Evolutionary conservation across 2,113 vertebrate genomes (phyloP).

Genomic region (Grantiella picta): DNA sequence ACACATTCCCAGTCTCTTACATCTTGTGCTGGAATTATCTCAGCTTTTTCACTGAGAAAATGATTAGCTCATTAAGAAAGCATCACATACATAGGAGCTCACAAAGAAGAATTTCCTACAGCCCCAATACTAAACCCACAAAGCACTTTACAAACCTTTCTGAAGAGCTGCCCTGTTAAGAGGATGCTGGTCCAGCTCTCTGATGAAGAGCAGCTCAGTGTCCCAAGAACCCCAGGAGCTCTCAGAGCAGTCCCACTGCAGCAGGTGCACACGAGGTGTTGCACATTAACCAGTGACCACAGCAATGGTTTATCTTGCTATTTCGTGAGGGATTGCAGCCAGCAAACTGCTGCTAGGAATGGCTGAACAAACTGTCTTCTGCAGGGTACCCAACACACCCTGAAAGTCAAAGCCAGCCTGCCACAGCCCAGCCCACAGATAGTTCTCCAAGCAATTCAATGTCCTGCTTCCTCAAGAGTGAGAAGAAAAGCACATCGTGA

Average conservation of each 20-base stretch:
- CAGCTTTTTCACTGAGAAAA: not conserved
- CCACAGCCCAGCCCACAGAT: not conserved
- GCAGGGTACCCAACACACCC: not conserved
- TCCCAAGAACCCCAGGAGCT: not conserved
- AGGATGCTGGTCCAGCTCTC: not conserved
- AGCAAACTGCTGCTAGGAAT: not conserved
- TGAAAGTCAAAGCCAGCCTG: not conserved
- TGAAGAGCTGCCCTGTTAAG: not conserved
- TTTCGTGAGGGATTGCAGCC: not conserved
- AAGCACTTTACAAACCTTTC: not conserved
- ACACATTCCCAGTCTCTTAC: not conserved
- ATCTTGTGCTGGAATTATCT: not conserved
- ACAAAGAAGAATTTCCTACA: not conserved
- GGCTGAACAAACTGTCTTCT: not conserved
- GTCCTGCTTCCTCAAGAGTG: rapidly evolving
- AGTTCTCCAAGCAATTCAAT: not conserved
- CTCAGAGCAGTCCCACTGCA: not conserved
- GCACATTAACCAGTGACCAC: not conserved
- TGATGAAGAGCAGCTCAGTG: not conserved
- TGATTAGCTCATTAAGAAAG: not conserved
- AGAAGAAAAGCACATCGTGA: rapidly evolving
- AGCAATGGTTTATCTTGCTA: not conserved
- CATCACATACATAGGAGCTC: not conserved
- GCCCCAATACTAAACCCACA: not conserved
- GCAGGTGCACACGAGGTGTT: not conserved